Conservation (phyloP, 2,113 vertebrate genomes). For the Psittacula cyanocephala region DNA sequence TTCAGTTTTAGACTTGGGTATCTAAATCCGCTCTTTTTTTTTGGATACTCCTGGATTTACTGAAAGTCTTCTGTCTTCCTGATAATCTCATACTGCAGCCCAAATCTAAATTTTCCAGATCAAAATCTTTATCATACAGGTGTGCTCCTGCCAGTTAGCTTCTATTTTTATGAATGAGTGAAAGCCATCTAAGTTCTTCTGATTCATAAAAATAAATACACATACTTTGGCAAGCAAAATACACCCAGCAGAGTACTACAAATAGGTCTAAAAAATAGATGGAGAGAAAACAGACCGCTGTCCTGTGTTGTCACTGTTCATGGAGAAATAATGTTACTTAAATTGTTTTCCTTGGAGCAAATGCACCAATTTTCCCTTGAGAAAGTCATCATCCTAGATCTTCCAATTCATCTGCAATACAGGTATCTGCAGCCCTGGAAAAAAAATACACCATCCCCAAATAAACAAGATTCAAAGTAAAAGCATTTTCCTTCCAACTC, state of each 20-base stretch:
- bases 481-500: neutral
- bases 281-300: neutral
- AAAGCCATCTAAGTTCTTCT: neutral
- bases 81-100: neutral
- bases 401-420: neutral
- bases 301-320: neutral
- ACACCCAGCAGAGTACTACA: neutral
- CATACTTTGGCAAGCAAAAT: neutral
- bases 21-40: neutral
- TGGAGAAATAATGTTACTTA: neutral
- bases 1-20: neutral
- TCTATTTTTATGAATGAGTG: slow-evolving; percentile 4
- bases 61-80: neutral
- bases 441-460: neutral
- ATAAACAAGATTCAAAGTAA: neutral
- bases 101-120: neutral
- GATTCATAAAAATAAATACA: neutral
- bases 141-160: neutral
- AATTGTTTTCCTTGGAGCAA: neutral
- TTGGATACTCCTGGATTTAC: neutral
- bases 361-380: neutral
- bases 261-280: neutral
- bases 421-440: neutral
- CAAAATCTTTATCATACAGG: neutral
- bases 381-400: neutral